Percentiles rank a stretch among this genome's conserved stretches.
phyloP scores from a whole-genome alignment of 2,888 invertebrate species.

The Elmis aenea region DNA sequence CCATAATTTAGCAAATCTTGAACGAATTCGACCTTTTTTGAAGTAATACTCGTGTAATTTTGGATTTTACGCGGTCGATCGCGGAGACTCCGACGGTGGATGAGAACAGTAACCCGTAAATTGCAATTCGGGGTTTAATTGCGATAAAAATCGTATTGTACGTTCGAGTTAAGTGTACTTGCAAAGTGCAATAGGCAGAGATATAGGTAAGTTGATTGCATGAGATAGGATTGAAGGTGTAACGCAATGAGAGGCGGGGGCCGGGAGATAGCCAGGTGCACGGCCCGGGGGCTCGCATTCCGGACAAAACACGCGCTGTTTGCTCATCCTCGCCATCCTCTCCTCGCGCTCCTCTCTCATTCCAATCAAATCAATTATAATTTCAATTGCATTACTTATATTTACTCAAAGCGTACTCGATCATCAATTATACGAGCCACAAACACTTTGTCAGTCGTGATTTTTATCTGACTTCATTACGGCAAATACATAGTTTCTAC shows the following conservation, averaged over 20 bases:
- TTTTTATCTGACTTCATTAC: conserved; percentile 1
- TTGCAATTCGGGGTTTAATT: too few species aligned
- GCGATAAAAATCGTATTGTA: too few species aligned
- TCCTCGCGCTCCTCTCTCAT: conserved; percentile 15
- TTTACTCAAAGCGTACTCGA: conserved; percentile 3
- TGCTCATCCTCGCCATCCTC: conserved; percentile 40
- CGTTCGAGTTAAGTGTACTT: too few species aligned
- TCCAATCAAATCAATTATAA: conserved; percentile 23
- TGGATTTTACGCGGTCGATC: too few species aligned
- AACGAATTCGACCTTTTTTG: too few species aligned
- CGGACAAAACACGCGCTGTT: conserved; percentile 45
- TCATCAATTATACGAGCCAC: conserved; percentile 12
- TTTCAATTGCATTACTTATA: conserved; percentile 10
- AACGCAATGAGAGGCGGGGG: conserved; percentile 29
- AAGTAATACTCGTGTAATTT: too few species aligned
- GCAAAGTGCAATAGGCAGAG: not conserved
- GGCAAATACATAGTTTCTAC: conserved; percentile 11
- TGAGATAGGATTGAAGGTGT: conserved; percentile 26
- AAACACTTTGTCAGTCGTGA: conserved; percentile 10
- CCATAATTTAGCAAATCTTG: too few species aligned
- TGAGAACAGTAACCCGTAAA: too few species aligned
- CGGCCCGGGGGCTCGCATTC: conserved; percentile 44
- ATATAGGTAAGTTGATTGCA: conserved; percentile 29
- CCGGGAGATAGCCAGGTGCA: conserved; percentile 42
- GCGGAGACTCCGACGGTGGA: too few species aligned